A percentile compares a stretch with the other conserved stretches of the same genome.
phyloP scores from a whole-genome alignment of 1,140 invertebrate genomes.

The Drosophila auraria region DNA sequence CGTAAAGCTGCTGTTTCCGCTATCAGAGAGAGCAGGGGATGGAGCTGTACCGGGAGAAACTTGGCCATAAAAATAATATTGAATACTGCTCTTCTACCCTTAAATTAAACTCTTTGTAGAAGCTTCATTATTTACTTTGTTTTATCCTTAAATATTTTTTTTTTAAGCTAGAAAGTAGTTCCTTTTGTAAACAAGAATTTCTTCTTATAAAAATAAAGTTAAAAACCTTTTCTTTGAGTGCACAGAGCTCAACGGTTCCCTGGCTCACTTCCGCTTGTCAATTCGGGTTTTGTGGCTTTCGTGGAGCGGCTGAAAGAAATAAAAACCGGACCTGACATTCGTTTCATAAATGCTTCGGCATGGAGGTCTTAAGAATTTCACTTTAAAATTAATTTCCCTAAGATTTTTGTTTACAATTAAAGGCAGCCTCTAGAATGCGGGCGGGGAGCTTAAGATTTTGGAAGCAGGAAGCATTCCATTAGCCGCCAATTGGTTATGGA shows the following conservation, averaged over 20 bases:
- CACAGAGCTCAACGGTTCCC: slow-evolving; percentile 7
- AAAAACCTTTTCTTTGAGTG: neutral
- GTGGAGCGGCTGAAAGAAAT: slow-evolving; percentile 21
- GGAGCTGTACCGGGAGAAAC: slow-evolving; percentile 11
- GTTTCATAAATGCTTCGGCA: slow-evolving; percentile 61
- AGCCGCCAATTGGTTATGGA: slow-evolving; percentile 58
- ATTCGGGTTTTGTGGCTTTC: slow-evolving; percentile 69
- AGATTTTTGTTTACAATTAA: slow-evolving; percentile 76
- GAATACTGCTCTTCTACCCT: no score
- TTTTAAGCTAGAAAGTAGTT: no score
- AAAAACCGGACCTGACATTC: slow-evolving; percentile 58
- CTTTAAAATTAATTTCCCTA: slow-evolving; percentile 74
- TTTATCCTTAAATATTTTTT: rapidly evolving
- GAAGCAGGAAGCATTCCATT: slow-evolving; percentile 68
- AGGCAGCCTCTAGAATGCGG: slow-evolving; percentile 46
- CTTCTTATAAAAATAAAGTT: no score
- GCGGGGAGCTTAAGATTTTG: slow-evolving; percentile 45
- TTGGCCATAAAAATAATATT: neutral
- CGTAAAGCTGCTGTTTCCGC: slow-evolving; percentile 76
- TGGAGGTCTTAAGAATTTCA: slow-evolving; percentile 66
- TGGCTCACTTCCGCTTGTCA: slow-evolving; percentile 70
- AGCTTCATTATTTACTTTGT: neutral
- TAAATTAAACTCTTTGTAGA: neutral
- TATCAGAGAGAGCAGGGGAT: slow-evolving; percentile 12
- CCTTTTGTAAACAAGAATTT: no score